Percentiles rank a stretch among this genome's conserved stretches.
Conservation (phyloP, 2,113 vertebrate species). For the Paraplagusia blochii region DNA sequence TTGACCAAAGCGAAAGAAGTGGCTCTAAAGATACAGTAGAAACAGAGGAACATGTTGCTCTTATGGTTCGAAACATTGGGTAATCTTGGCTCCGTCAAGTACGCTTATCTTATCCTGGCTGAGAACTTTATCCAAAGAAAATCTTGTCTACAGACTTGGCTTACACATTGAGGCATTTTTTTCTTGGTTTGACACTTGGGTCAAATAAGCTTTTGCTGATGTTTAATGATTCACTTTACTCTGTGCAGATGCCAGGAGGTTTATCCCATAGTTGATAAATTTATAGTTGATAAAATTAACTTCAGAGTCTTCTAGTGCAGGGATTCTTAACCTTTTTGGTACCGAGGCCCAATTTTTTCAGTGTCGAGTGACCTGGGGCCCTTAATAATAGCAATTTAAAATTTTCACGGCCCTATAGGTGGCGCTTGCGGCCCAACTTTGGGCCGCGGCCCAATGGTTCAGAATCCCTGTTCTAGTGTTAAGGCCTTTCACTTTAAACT, state of each 20-base stretch:
- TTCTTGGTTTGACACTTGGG: constrained; percentile 10
- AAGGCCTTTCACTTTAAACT: constrained; percentile 10
- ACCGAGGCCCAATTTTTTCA: too few species aligned
- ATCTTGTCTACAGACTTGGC: constrained; percentile 38
- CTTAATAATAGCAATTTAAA: too few species aligned
- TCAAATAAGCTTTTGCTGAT: constrained; percentile 10
- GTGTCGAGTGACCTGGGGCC: too few species aligned
- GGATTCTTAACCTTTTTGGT: too few species aligned
- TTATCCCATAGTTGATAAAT: not conserved
- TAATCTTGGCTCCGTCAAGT: constrained; percentile 46
- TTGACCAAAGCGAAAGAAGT: too few species aligned
- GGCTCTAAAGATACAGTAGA: constrained; percentile 25
- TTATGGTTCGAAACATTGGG: constrained; percentile 25
- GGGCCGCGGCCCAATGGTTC: too few species aligned
- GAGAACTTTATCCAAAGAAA: constrained; percentile 49
- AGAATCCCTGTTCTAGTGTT: too few species aligned
- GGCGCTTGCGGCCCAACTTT: too few species aligned
- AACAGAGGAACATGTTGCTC: constrained; percentile 55
- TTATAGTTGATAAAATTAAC: constrained; percentile 1
- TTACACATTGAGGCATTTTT: constrained; percentile 7
- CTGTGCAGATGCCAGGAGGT: constrained; percentile 8
- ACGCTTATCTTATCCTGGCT: constrained; percentile 47
- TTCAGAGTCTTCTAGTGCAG: too few species aligned
- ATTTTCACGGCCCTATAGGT: too few species aligned
- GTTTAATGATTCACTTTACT: constrained; percentile 28